Evolutionary conservation across 2,113 vertebrate genomes (phyloP), one percentile per base, ranked within the genome.

Genomic region (Phyllostomus hastatus): DNA sequence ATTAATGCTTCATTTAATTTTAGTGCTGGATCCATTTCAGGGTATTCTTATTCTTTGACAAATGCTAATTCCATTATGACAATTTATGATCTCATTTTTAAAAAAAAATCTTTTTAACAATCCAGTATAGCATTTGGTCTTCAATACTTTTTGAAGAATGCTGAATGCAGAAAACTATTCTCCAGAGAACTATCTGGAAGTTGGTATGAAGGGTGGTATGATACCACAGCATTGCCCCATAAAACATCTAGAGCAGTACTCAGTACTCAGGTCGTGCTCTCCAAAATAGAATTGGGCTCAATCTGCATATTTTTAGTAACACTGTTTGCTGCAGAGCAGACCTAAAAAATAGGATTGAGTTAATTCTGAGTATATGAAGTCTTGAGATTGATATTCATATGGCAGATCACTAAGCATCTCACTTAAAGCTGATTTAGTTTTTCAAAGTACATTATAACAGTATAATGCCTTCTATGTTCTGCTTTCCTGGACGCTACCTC

Each of bases 1-100:
- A 48, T 70, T 93, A 54, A 69, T 87, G 20, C 35, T 94, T 92
- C 89, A 76, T 80, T 70, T 24, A 96, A n/a, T 86, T 83, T 92
- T 52, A 89, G 33, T 79, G 35, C 22, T 87, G 20, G 81, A 90
- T 41, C 50, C 35, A 94, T 69, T 90, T 95, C 80, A 87, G 12
- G 19, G 14, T 54, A 67, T 52, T 66, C 20, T 96, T 50, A 91
- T 67, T 69, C 33, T 88, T n/a, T 89, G 75, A 87, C n/a, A 97
- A 88, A 78, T 67, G 41, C 33, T 86, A 91, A 90, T 48, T 86
- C 52, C 14, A 90, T 28, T 28, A 64, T 20, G 22, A n/a, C 90
- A 87, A 95, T 90, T 69, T 83, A 86, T 59, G 22, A 75, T 76
- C 22, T 52, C 33, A 8, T 11, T 88, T 61, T 95, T 67, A 59